Evolutionary conservation across 2,113 vertebrate species (phyloP).

Genomic region (Orthonyx spaldingii): DNA sequence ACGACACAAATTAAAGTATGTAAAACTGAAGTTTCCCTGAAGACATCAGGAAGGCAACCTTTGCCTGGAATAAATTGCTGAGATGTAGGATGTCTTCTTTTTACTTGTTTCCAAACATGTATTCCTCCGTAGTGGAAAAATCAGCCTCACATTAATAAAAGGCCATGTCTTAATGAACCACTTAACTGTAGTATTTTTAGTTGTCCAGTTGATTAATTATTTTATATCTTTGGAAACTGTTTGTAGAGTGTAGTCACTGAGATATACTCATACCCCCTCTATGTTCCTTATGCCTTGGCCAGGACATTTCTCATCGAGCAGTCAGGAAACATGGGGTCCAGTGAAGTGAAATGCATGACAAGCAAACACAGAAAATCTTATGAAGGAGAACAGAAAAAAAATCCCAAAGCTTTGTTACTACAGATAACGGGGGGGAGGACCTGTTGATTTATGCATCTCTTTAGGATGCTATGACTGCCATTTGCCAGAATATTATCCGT

Average conservation of each 20-base stretch:
- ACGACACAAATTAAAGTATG: background rate
- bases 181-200: background rate
- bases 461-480: background rate
- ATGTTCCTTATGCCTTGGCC: background rate
- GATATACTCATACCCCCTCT: background rate
- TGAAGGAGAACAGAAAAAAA: background rate
- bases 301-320: background rate
- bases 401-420: background rate
- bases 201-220: background rate
- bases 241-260: background rate
- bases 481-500: background rate
- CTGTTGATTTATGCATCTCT: background rate
- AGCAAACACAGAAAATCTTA: background rate
- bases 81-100: background rate
- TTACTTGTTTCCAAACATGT: background rate
- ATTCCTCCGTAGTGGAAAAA: background rate
- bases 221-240: background rate
- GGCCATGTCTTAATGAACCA: background rate
- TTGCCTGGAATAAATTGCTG: background rate
- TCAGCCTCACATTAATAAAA: background rate
- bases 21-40: background rate
- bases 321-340: background rate
- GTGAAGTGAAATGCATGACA: background rate
- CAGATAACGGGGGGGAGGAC: background rate
- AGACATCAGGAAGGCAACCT: background rate